Conservation (phyloP, 2,797 vertebrate genomes). For the Esox masquinongy region DNA sequence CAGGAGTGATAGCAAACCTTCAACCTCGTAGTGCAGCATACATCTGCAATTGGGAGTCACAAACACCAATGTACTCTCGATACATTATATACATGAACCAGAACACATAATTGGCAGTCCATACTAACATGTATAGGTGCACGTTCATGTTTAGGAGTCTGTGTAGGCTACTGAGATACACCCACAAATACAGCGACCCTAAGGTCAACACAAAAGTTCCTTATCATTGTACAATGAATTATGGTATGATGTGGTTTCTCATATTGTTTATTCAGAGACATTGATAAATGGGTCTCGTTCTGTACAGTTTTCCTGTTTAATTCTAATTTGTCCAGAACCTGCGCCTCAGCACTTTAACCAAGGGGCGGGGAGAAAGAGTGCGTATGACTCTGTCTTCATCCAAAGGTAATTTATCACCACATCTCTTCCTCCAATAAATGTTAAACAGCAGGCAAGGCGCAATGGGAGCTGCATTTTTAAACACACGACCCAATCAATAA, state of each 20-base stretch:
- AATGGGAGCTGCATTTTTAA: conserved; percentile 56
- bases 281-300: conserved; percentile 54
- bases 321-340: conserved; percentile 56
- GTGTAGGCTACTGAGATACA: neutral
- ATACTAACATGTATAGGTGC: no score
- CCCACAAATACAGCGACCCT: neutral
- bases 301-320: conserved; percentile 60
- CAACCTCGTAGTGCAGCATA: no score
- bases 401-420: conserved; percentile 55
- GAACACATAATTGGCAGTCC: no score
- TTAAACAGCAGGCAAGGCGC: conserved; percentile 51
- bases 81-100: no score
- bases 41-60: no score
- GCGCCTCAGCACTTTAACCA: conserved; percentile 53
- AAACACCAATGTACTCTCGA: no score
- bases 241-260: neutral
- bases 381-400: no score
- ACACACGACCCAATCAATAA: conserved; percentile 66
- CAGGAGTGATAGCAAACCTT: no score
- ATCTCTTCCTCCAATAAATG: conserved; percentile 52
- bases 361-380: conserved; percentile 30
- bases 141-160: neutral
- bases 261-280: conserved; percentile 37
- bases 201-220: neutral
- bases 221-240: neutral